Conservation (phyloP, 1,140 invertebrate species). For the Zaprionus vittiger region DNA sequence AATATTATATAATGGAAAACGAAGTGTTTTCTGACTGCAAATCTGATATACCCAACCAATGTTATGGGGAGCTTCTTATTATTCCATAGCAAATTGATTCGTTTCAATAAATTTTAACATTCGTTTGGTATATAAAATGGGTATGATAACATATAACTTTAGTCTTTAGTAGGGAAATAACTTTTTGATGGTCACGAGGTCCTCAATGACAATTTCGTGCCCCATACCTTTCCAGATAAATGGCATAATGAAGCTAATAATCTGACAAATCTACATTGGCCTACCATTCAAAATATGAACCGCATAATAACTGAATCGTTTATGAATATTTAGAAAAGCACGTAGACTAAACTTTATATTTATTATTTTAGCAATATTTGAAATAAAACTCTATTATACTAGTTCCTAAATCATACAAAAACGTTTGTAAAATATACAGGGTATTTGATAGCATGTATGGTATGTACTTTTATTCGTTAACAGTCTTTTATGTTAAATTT, state of each 20-base stretch:
- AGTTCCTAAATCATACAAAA: too few relatives aligned
- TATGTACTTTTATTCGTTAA: background rate
- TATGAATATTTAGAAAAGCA: slow-evolving; percentile 26
- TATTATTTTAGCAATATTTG: background rate
- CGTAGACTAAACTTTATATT: background rate
- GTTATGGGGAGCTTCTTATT: too few relatives aligned
- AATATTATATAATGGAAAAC: background rate
- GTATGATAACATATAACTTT: background rate
- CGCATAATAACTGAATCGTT: slow-evolving; percentile 37
- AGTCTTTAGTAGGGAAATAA: background rate
- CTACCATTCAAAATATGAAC: slow-evolving; percentile 52
- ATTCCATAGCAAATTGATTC: background rate
- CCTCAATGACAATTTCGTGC: background rate
- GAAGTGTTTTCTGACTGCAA: background rate
- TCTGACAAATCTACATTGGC: slow-evolving; percentile 40
- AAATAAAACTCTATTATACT: background rate
- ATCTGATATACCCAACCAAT: background rate
- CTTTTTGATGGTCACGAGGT: too few relatives aligned
- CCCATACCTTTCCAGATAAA: slow-evolving; percentile 30
- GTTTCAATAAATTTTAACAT: background rate
- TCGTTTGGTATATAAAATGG: background rate
- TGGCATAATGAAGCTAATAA: slow-evolving; percentile 33
- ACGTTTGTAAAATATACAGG: background rate
- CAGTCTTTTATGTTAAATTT: background rate
- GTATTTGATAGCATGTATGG: background rate